These are phyloP conservation scores for Plagiodera versicolora DNA, from an alignment of 2,888 invertebrate genomes.

Conservation along the genomic window DNA sequence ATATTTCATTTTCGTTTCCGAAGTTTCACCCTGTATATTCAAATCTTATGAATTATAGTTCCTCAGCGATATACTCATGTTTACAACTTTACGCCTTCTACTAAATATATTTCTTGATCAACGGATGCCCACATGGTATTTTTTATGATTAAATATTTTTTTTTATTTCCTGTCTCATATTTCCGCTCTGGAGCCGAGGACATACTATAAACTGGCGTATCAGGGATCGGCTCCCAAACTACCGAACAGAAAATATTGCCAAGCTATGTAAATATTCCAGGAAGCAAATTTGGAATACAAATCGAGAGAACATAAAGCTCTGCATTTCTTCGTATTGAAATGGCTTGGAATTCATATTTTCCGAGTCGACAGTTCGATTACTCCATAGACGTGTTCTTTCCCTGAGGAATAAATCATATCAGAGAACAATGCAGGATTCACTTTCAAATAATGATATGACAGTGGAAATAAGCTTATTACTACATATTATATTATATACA, in stretches of 20 bases:
- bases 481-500: too few relatives aligned
- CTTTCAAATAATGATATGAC: too few relatives aligned
- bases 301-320: conserved; percentile 22
- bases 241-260: conserved; percentile 19
- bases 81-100: too few relatives aligned
- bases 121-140: too few relatives aligned
- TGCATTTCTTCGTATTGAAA: conserved; percentile 21
- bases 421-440: too few relatives aligned
- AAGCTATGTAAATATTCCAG: conserved; percentile 18
- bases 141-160: background rate
- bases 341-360: conserved; percentile 11
- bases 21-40: too few relatives aligned
- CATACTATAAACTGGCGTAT: background rate
- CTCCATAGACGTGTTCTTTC: background rate
- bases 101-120: too few relatives aligned
- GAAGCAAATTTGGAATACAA: conserved; percentile 26
- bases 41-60: too few relatives aligned
- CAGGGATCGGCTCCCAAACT: conserved; percentile 5
- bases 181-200: conserved; percentile 2
- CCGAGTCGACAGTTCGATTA: background rate
- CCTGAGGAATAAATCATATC: background rate
- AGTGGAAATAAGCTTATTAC: too few relatives aligned
- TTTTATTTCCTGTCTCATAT: conserved; percentile 5
- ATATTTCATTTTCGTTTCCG: too few relatives aligned
- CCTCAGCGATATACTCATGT: too few relatives aligned